Evolutionary conservation across 2,888 invertebrate species (phyloP), one percentile per base, ranked within the genome.

Genomic region (Coelinius sp.): DNA sequence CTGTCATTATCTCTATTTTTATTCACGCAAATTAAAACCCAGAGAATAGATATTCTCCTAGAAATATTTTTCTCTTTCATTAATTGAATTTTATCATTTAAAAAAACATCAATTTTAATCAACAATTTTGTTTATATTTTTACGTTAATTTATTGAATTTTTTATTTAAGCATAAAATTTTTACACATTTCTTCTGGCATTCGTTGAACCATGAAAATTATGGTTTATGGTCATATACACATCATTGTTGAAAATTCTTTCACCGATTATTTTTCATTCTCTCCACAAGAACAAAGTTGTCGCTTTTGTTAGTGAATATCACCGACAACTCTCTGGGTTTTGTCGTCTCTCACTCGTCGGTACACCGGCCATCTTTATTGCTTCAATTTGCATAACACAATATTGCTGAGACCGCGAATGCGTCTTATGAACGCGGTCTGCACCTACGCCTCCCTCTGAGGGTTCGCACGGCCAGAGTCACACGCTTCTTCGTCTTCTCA

Each of bases 341-440:
- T 52, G 25, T 20, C 46, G 46, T 67, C 69, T 63, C 41, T n/a
- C n/a, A 17, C n/a, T 41, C 24, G 24, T 38, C 62, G 62, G 62
- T n/a, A 46, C 35, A 53, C 35, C 68, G 73, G 74, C 74, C 74
- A 76, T 77, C 70, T 80, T 80, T 79, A 78, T 78, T 74, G 75
- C 76, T 38, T 25, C 68, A 41, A 79, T 80, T 80, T 75, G 75
- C 78, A 80, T 80, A 80, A 79, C 73, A 77, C 76, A 79, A 77
- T 78, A 77, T 80, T 77, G 71, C 76, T 70, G 65, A 68, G 68
- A 71, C 69, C 56, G 38, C 38, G 64, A 66, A 41, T 70, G 67
- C 44, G 59, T 68, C 68, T 68, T 68, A 46, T 59, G 44, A 59
- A 59, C 27, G 68, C 20, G 38, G 38, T 56, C 56, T 22, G 67